Base-by-base conservation (phyloP, 1,140 invertebrate genomes). In the Capitella teleta region DNA sequence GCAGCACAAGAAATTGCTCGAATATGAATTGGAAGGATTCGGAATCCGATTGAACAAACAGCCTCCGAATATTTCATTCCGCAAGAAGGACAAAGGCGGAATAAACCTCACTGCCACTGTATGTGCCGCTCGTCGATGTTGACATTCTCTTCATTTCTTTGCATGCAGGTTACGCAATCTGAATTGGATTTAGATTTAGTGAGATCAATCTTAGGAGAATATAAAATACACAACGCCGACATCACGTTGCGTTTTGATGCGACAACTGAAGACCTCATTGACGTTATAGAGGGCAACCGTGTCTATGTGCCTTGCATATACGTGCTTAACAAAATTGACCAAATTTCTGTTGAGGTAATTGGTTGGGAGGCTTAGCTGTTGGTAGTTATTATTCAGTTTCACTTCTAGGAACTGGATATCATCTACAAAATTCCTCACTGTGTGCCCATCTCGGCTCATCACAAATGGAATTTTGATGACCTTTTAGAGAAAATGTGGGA, bases 401-500 rank as follows among this genome's bases (percentile, higher is more conserved):
- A 57, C 47, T 55, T 88, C 65, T 85, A 97, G 77, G 95, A 98
- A 73, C 72, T 98, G 59, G 95, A 99, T 67, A 83, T 99, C 40
- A 97, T 99, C 67, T 98, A 97, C 73, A 94, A 94, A 77, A 94
- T 99, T 67, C 95, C 96, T 2, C 95, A 99, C 70, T 95, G 90
- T 68, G 93, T 99, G 12, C 96, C 96, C 0, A 97, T 99, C 56
- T 98, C 94, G 47, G 96, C 96, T 47, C 95, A 99, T 78, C 94
- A 99, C 70, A 90, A 89, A 65, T 99, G 96, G 96, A 99, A 99
- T 70, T 99, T 98, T 74, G 96, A 99, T 74, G 95, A 98, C 73
- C 74, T 99, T 42, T 72, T 99, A 14, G 94, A 99, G 69, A 95
- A 92, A 72, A 96, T 98, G 85, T 99, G 96, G 96, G 84, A 93